Conservation (phyloP, 2,888 invertebrate genomes). For the Trichogramma evanescens region DNA sequence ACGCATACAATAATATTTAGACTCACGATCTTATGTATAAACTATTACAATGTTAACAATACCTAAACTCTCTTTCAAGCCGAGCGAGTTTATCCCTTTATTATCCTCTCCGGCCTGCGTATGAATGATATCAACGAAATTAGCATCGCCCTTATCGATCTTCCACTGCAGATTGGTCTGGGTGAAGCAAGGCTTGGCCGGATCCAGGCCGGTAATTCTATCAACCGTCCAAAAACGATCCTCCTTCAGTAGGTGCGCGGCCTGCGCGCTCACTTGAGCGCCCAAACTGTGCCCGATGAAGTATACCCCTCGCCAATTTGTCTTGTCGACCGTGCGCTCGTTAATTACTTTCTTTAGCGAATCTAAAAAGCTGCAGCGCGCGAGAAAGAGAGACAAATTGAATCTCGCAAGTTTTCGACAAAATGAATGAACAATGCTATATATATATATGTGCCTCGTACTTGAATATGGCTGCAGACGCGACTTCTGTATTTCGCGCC, state of each 20-base stretch:
- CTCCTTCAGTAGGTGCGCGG: constrained; percentile 47
- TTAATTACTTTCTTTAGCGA: no score
- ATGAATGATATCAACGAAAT: constrained; percentile 59
- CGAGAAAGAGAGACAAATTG: no score
- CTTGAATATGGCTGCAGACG: constrained; percentile 8
- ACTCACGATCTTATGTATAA: no score
- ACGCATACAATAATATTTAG: not conserved
- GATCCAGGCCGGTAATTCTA: constrained; percentile 54
- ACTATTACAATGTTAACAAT: no score
- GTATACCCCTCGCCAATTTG: constrained; percentile 43
- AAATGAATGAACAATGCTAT: no score
- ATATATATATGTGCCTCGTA: not conserved
- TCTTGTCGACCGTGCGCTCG: not conserved
- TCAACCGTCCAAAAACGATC: constrained; percentile 19
- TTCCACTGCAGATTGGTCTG: constrained; percentile 47
- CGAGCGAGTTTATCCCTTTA: constrained; percentile 52
- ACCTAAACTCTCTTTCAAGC: constrained; percentile 54
- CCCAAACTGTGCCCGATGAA: constrained; percentile 59
- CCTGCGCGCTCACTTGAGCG: constrained; percentile 56
- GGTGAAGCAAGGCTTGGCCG: constrained; percentile 59
- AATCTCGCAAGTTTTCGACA: no score
- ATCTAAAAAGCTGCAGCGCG: no score
- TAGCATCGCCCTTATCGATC: constrained; percentile 53
- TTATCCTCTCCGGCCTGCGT: constrained; percentile 52
- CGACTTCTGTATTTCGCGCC: constrained; percentile 10